Percentiles rank a stretch among this genome's conserved stretches.
Conservation (phyloP, 2,888 invertebrate species). For the Theretra japonica region DNA sequence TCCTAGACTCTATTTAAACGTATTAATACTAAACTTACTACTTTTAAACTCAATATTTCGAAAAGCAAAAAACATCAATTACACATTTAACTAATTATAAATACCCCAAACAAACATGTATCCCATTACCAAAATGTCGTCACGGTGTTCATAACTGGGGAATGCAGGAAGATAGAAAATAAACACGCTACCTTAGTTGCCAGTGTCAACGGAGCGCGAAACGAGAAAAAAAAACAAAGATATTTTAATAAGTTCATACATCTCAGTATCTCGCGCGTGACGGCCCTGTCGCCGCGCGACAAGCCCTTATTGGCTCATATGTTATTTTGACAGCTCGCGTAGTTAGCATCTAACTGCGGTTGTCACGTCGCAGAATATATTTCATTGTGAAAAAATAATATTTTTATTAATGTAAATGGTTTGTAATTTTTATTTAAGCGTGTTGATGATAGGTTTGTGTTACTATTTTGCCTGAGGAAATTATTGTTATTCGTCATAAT, state of each 20-base stretch:
- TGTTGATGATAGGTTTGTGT: no score
- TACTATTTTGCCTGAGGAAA: no score
- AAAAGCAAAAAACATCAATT: neutral
- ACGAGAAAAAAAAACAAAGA: conserved; percentile 71
- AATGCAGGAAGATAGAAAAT: conserved; percentile 57
- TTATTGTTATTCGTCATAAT: no score
- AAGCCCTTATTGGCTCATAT: conserved; percentile 80
- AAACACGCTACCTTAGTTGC: conserved; percentile 54
- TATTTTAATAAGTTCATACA: conserved; percentile 83
- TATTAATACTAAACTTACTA: no score
- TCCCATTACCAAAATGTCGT: conserved; percentile 13
- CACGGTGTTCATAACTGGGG: conserved; percentile 34
- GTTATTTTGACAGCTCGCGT: conserved; percentile 77
- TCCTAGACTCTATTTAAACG: no score
- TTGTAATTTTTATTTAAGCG: neutral
- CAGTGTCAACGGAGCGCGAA: conserved; percentile 73
- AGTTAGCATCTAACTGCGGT: conserved; percentile 62
- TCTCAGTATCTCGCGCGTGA: conserved; percentile 75
- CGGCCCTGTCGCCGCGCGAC: conserved; percentile 74
- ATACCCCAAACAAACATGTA: neutral
- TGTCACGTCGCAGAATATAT: conserved; percentile 37
- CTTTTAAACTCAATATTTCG: no score
- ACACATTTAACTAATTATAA: neutral
- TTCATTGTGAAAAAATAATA: conserved; percentile 12
- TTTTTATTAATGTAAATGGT: neutral